Percentiles rank a stretch among this genome's conserved stretches.
phyloP scores from a whole-genome alignment of 2,113 vertebrate species.

The Centropus bengalensis region DNA sequence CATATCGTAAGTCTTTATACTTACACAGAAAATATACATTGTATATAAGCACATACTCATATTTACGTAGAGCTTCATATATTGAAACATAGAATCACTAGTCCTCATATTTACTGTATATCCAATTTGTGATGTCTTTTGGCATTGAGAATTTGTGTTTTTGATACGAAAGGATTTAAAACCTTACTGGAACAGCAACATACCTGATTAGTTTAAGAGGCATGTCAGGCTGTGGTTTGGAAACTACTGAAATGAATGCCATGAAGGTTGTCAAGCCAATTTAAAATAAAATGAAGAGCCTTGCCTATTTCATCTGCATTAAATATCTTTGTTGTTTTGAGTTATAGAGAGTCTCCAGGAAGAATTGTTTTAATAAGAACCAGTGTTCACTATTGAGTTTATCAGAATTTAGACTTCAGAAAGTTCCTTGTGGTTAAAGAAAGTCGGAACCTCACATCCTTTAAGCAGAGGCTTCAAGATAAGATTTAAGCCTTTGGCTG shows the following conservation, averaged over 20 bases:
- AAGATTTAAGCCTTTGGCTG: constrained; percentile 4
- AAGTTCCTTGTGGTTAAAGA: constrained; percentile 27
- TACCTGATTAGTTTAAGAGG: not conserved
- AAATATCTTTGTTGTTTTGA: not conserved
- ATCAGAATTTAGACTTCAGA: not conserved
- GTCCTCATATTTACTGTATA: not conserved
- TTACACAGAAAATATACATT: not conserved
- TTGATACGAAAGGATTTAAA: not conserved
- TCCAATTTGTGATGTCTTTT: not conserved
- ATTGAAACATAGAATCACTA: not conserved
- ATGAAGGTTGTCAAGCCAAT: not conserved
- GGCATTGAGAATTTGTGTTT: not conserved
- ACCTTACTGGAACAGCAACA: not conserved
- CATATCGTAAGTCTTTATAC: not conserved
- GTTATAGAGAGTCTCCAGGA: not conserved
- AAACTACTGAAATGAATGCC: constrained; percentile 21
- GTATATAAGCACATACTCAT: not conserved
- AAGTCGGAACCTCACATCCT: not conserved
- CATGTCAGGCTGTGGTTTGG: constrained; percentile 10
- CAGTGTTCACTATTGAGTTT: not conserved
- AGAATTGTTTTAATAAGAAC: not conserved
- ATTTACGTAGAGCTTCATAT: not conserved
- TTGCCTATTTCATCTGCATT: constrained; percentile 14
- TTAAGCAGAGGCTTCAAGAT: not conserved
- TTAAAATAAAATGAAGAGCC: constrained; percentile 10